These are phyloP conservation scores for Glandiceps talaboti DNA, from an alignment of 53 echinoderm and acorn worm species.

Conservation along the genomic window DNA sequence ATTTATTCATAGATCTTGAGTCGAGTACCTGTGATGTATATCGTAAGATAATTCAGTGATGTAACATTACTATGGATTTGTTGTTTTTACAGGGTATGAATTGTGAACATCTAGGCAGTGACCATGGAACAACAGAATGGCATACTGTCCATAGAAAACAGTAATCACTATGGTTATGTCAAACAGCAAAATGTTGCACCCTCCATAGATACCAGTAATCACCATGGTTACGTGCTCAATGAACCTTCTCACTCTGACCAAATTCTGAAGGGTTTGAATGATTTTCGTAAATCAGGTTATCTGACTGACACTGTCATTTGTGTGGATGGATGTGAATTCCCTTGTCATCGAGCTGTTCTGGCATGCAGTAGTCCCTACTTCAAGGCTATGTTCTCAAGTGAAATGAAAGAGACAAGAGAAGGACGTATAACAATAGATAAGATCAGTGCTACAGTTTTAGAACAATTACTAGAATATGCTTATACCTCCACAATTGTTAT, in stretches of 20 bases:
- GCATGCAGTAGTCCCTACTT: conserved; percentile 79
- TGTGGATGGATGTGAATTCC: conserved; percentile 23
- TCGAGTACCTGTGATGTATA: too few species aligned
- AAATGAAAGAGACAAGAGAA: conserved; percentile 53
- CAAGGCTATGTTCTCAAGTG: conserved; percentile 64
- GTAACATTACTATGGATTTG: too few species aligned
- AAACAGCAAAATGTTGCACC: not conserved
- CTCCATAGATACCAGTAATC: not conserved
- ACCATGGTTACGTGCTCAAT: not conserved
- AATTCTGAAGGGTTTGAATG: conserved; percentile 32
- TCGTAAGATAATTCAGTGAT: too few species aligned
- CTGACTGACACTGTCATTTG: conserved; percentile 60
- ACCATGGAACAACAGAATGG: too few species aligned
- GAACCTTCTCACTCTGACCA: conserved; percentile 18
- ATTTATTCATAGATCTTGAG: too few species aligned
- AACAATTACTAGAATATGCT: conserved; percentile 51
- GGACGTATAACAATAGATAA: conserved; percentile 42
- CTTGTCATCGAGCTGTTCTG: conserved; percentile 55
- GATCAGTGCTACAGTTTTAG: conserved; percentile 27
- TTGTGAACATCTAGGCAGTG: too few species aligned
- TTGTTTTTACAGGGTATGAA: too few species aligned
- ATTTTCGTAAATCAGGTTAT: conserved; percentile 46
- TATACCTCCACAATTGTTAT: conserved; percentile 58
- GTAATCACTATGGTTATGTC: too few species aligned
- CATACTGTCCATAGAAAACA: too few species aligned